Percentiles rank a stretch among this genome's conserved stretches.
Conservation (phyloP, 1,140 invertebrate genomes). For the Phymastichus coffea region DNA sequence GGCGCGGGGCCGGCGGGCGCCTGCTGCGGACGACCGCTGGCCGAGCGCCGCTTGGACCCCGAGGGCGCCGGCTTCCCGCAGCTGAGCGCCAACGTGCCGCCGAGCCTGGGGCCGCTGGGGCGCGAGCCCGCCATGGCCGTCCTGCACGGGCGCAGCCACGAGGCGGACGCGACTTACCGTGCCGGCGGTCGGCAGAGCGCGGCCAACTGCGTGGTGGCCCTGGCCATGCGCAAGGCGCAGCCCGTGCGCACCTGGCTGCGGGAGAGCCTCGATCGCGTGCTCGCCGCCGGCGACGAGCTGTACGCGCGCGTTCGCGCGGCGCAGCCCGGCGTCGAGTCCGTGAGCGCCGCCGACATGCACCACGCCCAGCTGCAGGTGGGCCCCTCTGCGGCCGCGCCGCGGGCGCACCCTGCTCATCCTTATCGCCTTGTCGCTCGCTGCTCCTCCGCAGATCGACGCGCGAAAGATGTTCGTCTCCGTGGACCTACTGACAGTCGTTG, state of each 20-base stretch:
- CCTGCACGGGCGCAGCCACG: slow-evolving; percentile 45
- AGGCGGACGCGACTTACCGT: slow-evolving; percentile 41
- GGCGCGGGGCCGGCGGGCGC: too few species aligned
- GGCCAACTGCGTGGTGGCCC: slow-evolving; percentile 41
- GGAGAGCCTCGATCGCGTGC: slow-evolving; percentile 43
- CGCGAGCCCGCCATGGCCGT: slow-evolving; percentile 29
- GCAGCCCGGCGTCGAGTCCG: slow-evolving; percentile 36
- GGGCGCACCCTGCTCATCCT: too few species aligned
- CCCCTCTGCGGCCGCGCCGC: too few species aligned
- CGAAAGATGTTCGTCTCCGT: slow-evolving; percentile 38
- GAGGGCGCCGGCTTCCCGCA: slow-evolving; percentile 42
- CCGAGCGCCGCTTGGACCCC: slow-evolving; percentile 35
- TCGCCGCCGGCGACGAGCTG: slow-evolving; percentile 38
- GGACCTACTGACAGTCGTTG: slow-evolving; percentile 42
- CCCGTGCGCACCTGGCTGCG: slow-evolving; percentile 44
- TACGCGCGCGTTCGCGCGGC: slow-evolving; percentile 33
- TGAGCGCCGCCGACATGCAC: slow-evolving; percentile 43
- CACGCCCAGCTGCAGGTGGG: slow-evolving; percentile 30
- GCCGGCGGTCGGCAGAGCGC: slow-evolving; percentile 44
- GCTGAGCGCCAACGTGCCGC: slow-evolving; percentile 43
- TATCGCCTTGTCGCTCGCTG: too few species aligned
- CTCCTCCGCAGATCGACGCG: slow-evolving; percentile 36
- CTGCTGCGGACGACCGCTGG: too few species aligned
- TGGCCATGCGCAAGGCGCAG: slow-evolving; percentile 39
- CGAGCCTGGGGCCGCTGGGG: slow-evolving; percentile 37